Base-by-base conservation (phyloP, 2,888 invertebrate genomes). In the Andrena fulva region DNA sequence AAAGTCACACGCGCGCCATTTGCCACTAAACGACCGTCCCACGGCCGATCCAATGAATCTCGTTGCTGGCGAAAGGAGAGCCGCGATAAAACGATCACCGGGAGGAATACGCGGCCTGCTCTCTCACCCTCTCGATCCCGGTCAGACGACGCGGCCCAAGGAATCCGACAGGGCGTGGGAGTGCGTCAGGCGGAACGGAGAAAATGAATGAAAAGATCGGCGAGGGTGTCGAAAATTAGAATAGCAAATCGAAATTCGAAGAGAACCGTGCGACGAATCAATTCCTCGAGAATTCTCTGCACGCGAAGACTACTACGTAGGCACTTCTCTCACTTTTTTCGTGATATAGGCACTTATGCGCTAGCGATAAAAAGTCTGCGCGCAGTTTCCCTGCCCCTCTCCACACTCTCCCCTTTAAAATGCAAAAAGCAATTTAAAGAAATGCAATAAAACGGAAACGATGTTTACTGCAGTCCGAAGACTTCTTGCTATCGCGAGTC, bases 1-100 rank as follows among this genome's bases (percentile, higher is more conserved):
- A 76, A 54, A 76, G 66, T 70, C 70, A 59, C 42, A 27, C 50
- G 24, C 59, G n/a, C 50, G 2, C n/a, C 60, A 2, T 66, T 69
- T 48, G 16, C n/a, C 24, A n/a, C 31, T 8, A 16, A 64, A 54
- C 52, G 35, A 59, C 29, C 56, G 31, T 33, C 74, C 3, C 24
- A 48, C 59, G 2, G 52, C 33, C 52, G 24, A 24, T 52, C 68
- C 50, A 20, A 69, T 10, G 20, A 63, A 63, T 31, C 16, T 69
- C 31, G 7, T 16, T 33, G 1, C 12, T n/a, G 29, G 64, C 29
- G 29, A 42, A 59, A 74, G 8, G 48, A 33, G 12, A 8, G 52
- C 1, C 10, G 6, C 42, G 66, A 48, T 27, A 20, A 74, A 66
- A 66, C 66, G 56, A 66, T 56, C 56, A 24, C 20, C 35, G 3